Percentiles rank a stretch among this genome's conserved stretches.
These are phyloP conservation scores for Mionectes macconnelli DNA, from an alignment of 2,113 vertebrate species.

Conservation along the genomic window DNA sequence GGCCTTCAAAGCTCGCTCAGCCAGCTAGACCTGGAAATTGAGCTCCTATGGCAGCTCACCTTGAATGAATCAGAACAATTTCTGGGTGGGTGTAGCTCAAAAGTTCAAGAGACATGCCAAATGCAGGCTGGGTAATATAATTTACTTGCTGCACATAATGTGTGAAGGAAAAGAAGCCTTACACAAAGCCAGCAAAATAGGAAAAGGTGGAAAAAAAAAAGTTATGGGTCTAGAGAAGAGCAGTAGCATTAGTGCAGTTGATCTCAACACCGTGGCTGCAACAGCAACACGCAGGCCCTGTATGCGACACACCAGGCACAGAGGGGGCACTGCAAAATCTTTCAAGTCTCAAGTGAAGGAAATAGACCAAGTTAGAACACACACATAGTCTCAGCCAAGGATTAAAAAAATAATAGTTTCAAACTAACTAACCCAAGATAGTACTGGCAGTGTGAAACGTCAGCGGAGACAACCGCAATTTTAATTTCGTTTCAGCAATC, in stretches of 20 bases:
- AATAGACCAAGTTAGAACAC: neutral
- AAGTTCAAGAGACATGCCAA: neutral
- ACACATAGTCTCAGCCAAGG: neutral
- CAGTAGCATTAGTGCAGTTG: neutral
- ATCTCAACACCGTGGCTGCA: neutral
- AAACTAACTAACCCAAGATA: neutral
- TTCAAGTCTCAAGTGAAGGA: neutral
- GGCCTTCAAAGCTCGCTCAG: neutral
- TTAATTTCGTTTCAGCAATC: neutral
- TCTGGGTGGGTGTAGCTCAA: neutral
- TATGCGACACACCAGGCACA: neutral
- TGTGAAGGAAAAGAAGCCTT: neutral
- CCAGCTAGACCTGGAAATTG: slow-evolving; percentile 2
- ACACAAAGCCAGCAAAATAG: neutral
- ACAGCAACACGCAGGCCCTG: neutral
- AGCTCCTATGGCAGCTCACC: neutral
- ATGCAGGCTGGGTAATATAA: neutral
- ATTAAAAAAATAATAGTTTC: neutral
- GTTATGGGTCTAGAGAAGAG: neutral
- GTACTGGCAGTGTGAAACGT: neutral
- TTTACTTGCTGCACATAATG: neutral
- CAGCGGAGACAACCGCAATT: neutral
- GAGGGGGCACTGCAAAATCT: neutral
- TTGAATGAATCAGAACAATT: slow-evolving; percentile 22
- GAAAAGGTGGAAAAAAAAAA: neutral